phyloP scores from a whole-genome alignment of 2,888 invertebrate genomes.

The Zaprionus lineosus region DNA sequence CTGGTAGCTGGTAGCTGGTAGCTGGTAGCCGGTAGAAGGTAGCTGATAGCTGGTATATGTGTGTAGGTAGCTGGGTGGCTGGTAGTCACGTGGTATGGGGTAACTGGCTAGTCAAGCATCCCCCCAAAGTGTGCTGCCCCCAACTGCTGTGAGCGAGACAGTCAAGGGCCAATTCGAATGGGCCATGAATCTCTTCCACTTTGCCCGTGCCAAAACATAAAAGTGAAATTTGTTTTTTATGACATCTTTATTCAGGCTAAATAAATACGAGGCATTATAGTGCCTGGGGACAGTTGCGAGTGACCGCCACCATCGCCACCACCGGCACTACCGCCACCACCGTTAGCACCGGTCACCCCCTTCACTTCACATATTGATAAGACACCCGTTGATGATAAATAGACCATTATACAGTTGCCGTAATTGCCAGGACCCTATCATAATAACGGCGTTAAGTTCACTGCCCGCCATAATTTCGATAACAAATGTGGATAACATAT shows the following conservation, averaged over 20 bases:
- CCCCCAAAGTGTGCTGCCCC: neutral
- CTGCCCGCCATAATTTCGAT: conserved; percentile 27
- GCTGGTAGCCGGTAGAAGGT: conserved; percentile 15
- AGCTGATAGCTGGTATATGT: conserved; percentile 5
- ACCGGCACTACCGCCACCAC: neutral
- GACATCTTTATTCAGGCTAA: conserved; percentile 76
- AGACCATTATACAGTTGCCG: conserved; percentile 64
- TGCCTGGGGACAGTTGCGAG: conserved; percentile 66
- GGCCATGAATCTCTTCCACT: conserved; percentile 71
- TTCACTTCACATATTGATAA: conserved; percentile 43
- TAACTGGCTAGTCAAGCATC: conserved; percentile 6
- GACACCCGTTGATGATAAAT: conserved; percentile 75
- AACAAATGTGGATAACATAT: conserved; percentile 29
- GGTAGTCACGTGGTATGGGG: too few species aligned
- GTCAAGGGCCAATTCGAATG: conserved; percentile 58
- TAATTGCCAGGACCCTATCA: conserved; percentile 42
- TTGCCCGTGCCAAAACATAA: conserved; percentile 68
- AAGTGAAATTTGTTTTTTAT: conserved; percentile 80
- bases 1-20: conserved; percentile 8
- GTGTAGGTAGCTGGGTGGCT: conserved; percentile 2
- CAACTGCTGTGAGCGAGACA: conserved; percentile 4
- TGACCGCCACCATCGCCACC: conserved; percentile 15
- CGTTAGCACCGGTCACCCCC: neutral
- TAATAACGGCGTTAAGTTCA: conserved; percentile 24
- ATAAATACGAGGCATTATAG: conserved; percentile 76